Evolutionary conservation across 2,113 vertebrate genomes (phyloP).

Genomic region (Urocolius indicus): DNA sequence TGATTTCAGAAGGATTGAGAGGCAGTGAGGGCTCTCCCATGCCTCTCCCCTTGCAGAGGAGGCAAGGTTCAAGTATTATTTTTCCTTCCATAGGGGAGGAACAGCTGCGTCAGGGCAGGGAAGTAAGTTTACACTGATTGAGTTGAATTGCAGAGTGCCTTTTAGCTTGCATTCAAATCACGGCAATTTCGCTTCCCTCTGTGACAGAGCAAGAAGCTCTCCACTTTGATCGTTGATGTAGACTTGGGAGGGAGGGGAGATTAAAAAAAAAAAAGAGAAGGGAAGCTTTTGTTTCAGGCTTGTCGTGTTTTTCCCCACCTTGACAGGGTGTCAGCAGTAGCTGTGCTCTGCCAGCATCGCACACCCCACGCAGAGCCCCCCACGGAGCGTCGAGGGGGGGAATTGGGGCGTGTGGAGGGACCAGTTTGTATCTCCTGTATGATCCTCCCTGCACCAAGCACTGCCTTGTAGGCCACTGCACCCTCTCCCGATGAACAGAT

Average conservation of each 20-base stretch:
- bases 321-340: neutral
- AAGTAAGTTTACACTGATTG: slow-evolving; percentile 2
- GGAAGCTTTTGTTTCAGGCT: neutral
- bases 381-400: neutral
- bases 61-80: neutral
- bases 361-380: neutral
- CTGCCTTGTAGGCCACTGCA: accelerated
- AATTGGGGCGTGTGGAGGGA: neutral
- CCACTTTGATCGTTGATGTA: neutral
- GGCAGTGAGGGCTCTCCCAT: slow-evolving; percentile 3
- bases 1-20: neutral
- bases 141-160: slow-evolving; percentile 31
- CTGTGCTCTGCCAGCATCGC: neutral
- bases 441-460: accelerated
- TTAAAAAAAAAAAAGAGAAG: neutral
- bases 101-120: slow-evolving; percentile 21
- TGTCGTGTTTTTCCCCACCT: neutral
- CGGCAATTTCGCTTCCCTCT: slow-evolving; percentile 12
- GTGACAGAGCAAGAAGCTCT: slow-evolving; percentile 11
- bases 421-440: accelerated
- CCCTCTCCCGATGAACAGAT: neutral
- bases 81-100: slow-evolving; percentile 11
- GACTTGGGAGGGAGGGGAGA: neutral
- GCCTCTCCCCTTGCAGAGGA: neutral
- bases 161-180: neutral